A percentile compares a stretch with the other conserved stretches of the same genome.
Evolutionary conservation across 2,888 invertebrate genomes (phyloP).

Genomic region (Cephus rjabovi): DNA sequence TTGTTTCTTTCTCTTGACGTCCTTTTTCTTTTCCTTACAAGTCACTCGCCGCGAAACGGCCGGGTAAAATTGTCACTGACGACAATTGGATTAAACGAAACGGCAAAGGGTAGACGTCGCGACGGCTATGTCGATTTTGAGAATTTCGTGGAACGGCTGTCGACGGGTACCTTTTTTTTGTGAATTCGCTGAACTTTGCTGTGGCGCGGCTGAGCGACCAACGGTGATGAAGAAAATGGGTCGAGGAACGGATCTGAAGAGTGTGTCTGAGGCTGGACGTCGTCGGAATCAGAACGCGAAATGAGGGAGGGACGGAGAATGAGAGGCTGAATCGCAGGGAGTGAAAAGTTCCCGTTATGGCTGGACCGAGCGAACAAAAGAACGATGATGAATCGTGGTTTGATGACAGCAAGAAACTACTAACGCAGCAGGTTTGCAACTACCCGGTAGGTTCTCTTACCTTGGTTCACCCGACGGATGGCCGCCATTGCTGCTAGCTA

Average conservation of each 20-base stretch:
- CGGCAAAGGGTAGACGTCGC: not conserved
- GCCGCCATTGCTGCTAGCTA: not conserved
- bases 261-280: not conserved
- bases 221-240: not conserved
- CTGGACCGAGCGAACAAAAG: constrained; percentile 33
- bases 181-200: not conserved
- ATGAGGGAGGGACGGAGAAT: not conserved
- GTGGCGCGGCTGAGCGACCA: no score
- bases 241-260: not conserved
- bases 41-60: not conserved
- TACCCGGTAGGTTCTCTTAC: not conserved
- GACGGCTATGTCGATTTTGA: not conserved
- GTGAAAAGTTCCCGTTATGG: not conserved
- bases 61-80: not conserved
- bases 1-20: not conserved
- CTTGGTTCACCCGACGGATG: constrained; percentile 1
- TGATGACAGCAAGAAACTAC: constrained; percentile 50
- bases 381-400: constrained; percentile 53
- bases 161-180: not conserved
- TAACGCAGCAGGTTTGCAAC: constrained; percentile 2
- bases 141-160: not conserved
- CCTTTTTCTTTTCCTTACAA: not conserved
- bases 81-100: not conserved
- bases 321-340: not conserved
- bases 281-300: not conserved